Evolutionary conservation across 2,113 vertebrate species (phyloP).

Genomic region (Corythornis cristatus): DNA sequence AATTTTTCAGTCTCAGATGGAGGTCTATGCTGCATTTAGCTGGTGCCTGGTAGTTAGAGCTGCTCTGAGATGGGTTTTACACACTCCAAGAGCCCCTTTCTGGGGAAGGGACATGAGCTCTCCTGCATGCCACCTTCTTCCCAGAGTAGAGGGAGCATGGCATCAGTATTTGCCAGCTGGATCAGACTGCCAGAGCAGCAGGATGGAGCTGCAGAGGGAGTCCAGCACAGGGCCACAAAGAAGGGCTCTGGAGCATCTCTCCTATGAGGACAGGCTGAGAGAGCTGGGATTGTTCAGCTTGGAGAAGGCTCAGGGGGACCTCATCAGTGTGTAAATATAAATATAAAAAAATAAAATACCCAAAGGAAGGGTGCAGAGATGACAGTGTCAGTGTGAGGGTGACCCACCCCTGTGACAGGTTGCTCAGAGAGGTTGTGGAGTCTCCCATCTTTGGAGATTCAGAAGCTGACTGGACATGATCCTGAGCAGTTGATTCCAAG

Average conservation of each 20-base stretch:
- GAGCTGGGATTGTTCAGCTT: not conserved
- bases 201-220: not conserved
- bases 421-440: not conserved
- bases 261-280: not conserved
- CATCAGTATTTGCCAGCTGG: not conserved
- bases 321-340: not conserved
- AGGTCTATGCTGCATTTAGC: not conserved
- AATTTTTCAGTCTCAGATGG: not conserved
- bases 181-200: not conserved
- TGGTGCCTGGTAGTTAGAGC: not conserved
- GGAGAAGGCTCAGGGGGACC: not conserved
- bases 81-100: not conserved
- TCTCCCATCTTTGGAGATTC: not conserved
- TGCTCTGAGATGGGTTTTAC: not conserved
- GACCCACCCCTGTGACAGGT: accelerated
- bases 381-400: not conserved
- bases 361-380: not conserved
- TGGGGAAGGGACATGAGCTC: not conserved
- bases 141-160: not conserved
- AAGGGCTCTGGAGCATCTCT: not conserved
- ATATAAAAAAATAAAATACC: not conserved
- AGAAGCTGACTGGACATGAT: accelerated
- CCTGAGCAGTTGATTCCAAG: not conserved
- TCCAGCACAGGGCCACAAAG: not conserved
- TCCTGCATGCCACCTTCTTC: not conserved